phyloP scores from a whole-genome alignment of 2,113 vertebrate species.

The Aphelocoma coerulescens region DNA sequence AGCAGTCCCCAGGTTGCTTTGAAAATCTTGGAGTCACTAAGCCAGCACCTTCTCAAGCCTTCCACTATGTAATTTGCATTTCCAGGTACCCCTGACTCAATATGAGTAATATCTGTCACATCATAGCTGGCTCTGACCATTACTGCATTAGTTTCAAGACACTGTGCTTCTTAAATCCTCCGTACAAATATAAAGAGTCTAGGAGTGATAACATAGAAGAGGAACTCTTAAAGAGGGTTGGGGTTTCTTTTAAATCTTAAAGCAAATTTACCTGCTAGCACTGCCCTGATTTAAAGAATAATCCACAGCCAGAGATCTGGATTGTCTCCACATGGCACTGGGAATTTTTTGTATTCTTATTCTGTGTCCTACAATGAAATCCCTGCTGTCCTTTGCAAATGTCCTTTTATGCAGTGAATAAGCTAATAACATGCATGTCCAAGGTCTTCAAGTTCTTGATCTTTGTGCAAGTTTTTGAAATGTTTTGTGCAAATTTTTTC shows the following conservation, averaged over 20 bases:
- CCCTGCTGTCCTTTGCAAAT: background rate
- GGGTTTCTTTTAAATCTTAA: background rate
- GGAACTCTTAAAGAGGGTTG: background rate
- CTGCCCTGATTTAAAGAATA: background rate
- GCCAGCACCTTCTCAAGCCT: background rate
- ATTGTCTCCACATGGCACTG: background rate
- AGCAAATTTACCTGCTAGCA: background rate
- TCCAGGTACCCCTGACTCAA: background rate
- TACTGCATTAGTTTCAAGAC: background rate
- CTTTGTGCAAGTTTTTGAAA: background rate
- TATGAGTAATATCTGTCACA: background rate
- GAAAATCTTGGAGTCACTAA: background rate
- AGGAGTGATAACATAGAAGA: background rate
- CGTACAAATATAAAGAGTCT: background rate
- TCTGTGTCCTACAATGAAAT: background rate
- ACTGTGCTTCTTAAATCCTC: background rate
- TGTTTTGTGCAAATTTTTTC: background rate
- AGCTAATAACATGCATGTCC: background rate
- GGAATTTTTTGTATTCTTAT: background rate
- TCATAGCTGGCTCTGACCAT: background rate
- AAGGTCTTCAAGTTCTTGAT: background rate
- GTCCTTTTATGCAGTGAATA: background rate
- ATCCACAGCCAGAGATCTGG: background rate
- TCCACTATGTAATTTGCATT: background rate
- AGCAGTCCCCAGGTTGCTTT: background rate